phyloP scores from a whole-genome alignment of 64 coral and sea anemone genomes.

The Cladopsammia gracilis region DNA sequence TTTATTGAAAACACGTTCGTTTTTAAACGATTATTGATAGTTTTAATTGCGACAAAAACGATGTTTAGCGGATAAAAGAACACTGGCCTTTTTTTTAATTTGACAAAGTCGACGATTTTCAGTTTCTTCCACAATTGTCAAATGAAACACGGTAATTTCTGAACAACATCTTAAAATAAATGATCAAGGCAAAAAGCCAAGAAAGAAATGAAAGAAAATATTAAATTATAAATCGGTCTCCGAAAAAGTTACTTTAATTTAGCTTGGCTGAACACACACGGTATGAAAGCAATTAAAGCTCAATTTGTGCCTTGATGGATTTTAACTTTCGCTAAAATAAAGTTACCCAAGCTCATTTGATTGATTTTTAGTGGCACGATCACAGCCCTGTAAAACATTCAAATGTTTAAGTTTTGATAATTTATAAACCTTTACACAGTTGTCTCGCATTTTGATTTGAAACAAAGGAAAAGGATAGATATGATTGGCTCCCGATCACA shows the following conservation, averaged over 20 bases:
- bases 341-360: neutral
- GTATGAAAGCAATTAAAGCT: neutral
- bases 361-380: neutral
- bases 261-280: neutral
- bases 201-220: neutral
- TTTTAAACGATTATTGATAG: no score
- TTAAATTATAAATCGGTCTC: neutral
- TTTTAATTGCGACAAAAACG: neutral
- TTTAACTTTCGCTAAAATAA: neutral
- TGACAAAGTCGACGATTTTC: neutral
- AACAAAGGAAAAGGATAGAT: neutral
- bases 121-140: neutral
- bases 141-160: neutral
- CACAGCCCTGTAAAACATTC: neutral
- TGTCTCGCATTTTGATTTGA: neutral
- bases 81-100: neutral
- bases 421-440: slow-evolving; percentile 36
- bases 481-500: neutral
- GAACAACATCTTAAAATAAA: neutral
- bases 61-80: neutral
- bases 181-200: neutral
- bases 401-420: slow-evolving; percentile 17
- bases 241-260: neutral
- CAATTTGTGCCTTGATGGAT: neutral
- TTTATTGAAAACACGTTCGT: neutral